phyloP scores from a whole-genome alignment of 2,797 vertebrate genomes.

The Cephalopachus bancanus region DNA sequence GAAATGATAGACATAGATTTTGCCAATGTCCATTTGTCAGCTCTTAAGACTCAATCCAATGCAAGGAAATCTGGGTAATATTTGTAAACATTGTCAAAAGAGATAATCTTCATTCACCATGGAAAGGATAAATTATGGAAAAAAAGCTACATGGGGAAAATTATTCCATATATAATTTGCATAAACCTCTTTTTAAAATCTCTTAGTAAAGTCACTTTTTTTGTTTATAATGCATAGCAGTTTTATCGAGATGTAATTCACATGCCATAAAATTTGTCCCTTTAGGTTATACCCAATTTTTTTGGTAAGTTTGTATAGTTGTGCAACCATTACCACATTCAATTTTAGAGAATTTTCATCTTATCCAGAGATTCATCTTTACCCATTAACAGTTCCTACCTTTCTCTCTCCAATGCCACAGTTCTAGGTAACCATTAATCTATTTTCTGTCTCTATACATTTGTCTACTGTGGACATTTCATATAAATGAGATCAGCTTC shows the following conservation, averaged over 20 bases:
- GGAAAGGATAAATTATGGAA: background rate
- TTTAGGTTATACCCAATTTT: background rate
- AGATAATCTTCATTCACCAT: background rate
- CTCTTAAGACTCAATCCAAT: background rate
- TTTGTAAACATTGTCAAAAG: background rate
- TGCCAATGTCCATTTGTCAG: background rate
- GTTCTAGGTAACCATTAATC: background rate
- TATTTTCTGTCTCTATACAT: background rate
- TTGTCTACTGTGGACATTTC: background rate
- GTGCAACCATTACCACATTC: background rate
- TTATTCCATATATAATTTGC: background rate
- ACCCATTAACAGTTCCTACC: background rate
- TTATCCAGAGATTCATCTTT: background rate
- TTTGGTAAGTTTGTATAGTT: background rate
- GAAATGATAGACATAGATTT: background rate
- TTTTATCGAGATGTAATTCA: background rate
- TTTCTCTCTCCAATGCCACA: background rate
- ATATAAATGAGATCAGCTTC: background rate
- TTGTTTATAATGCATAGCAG: background rate
- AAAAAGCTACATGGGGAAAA: background rate
- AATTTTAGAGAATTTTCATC: slow-evolving; percentile 9
- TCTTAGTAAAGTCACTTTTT: background rate
- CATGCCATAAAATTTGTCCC: background rate
- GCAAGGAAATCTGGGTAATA: background rate
- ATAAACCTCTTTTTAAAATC: background rate